phyloP scores from a whole-genome alignment of 2,888 invertebrate genomes.

The Trachelus stipa region DNA sequence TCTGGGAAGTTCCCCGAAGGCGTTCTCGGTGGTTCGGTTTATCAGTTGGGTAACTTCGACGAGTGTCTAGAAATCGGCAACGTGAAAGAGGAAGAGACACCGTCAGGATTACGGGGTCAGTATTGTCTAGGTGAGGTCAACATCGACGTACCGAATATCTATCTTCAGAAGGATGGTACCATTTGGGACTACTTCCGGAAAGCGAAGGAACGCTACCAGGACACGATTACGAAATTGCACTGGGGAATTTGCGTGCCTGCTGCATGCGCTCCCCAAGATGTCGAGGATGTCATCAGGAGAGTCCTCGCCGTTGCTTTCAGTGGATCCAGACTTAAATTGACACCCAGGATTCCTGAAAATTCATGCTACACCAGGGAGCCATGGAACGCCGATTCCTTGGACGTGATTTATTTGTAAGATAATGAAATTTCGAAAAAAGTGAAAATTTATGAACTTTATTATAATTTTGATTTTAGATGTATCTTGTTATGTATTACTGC shows the following conservation, averaged over 20 bases:
- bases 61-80: conserved; percentile 70
- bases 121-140: conserved; percentile 52
- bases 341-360: conserved; percentile 35
- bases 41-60: conserved; percentile 81
- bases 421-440: neutral
- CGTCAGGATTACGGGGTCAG: conserved; percentile 40
- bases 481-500: conserved; percentile 45
- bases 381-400: conserved; percentile 34
- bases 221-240: conserved; percentile 60
- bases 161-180: conserved; percentile 22
- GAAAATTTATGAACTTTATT: neutral
- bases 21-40: conserved; percentile 75
- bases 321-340: conserved; percentile 40
- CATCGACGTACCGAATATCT: conserved; percentile 41
- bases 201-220: conserved; percentile 39
- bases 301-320: conserved; percentile 44
- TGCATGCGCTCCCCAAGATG: conserved; percentile 62
- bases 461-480: conserved; percentile 41
- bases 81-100: conserved; percentile 33
- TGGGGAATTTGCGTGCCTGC: conserved; percentile 72
- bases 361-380: conserved; percentile 45
- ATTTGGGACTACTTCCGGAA: conserved; percentile 17
- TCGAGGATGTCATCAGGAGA: conserved; percentile 50
- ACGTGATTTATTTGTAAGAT: conserved; percentile 51
- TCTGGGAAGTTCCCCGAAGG: conserved; percentile 78